Evolutionary conservation across 2,888 invertebrate species (phyloP), one percentile per base, ranked within the genome.

Genomic region (Lasioglossum pauxillum): DNA sequence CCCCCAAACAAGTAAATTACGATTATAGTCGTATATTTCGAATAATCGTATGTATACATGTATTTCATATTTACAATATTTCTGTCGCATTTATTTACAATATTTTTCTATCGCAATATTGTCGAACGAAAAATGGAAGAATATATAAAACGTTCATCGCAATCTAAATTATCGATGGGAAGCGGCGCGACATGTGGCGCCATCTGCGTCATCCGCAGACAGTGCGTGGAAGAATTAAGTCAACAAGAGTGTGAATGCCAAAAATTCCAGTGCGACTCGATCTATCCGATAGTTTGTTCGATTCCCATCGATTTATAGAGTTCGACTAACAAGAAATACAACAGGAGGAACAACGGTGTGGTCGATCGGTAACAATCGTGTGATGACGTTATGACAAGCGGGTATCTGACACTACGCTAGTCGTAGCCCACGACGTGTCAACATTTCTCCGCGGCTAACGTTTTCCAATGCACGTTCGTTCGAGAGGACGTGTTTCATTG

Each of bases 121-220:
- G 1, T 12, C 7, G 27, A 5, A 60, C 5, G 1, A 72, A n/a
- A 41, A 72, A n/a, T 41, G 1, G 23, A 19, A 75, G 35, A 71
- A 69, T 71, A 12, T 41, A 3, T 23, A 12, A 60, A 75, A 77
- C 38, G 35, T 1, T 23, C 5, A 0, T 7, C 2, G 53, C 27
- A 53, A n/a, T 75, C 60, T 79, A 85, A 86, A 82, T 86, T 78
- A 84, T 86, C 76, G 81, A 76, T 74, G 38, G 44, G 14, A 27
- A 44, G 5, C 14, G 8, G 19, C 53, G 53, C 60, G 73, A 71
- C 77, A 71, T 2, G 44, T 77, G 46, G 85, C 79, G 86, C 74
- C 8, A 73, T 77, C 86, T 82, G 19, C 3, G 4, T 53, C 31
- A 4, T 14, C 12, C n/a, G 35, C 5, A 14, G 7, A 7, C 60